These are phyloP conservation scores for Poicephalus gulielmi DNA, from an alignment of 2,113 vertebrate species.

Conservation along the genomic window DNA sequence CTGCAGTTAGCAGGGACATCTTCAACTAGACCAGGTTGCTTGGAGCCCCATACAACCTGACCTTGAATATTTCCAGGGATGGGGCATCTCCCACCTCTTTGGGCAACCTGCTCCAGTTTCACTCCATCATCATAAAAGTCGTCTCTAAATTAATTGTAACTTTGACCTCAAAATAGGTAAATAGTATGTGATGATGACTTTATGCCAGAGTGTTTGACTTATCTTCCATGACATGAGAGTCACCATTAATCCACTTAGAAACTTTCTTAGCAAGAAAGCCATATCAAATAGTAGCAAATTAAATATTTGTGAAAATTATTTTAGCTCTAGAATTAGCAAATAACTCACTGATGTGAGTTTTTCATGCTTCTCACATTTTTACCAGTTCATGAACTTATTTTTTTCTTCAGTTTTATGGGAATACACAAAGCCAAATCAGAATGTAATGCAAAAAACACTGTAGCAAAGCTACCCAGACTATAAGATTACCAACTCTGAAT, in stretches of 20 bases:
- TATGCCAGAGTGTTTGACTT: background rate
- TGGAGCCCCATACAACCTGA: background rate
- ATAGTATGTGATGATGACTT: background rate
- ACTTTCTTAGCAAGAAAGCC: background rate
- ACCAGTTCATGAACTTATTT: background rate
- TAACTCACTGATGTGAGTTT: background rate
- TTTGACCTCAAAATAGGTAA: background rate
- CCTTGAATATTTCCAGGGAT: background rate
- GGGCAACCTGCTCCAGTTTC: background rate
- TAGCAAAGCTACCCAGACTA: background rate
- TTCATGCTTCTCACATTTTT: accelerated
- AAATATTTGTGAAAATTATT: background rate
- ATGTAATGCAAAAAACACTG: background rate
- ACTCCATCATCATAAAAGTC: background rate
- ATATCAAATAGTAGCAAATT: background rate
- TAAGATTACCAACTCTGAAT: background rate
- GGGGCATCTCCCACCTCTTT: background rate
- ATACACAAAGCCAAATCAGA: background rate
- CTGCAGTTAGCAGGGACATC: background rate
- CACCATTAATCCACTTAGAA: background rate
- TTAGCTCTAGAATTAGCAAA: background rate
- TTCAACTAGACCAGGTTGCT: background rate
- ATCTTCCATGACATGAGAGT: background rate
- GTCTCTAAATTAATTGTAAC: background rate
- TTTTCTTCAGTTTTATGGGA: background rate